phyloP scores from a whole-genome alignment of 2,888 invertebrate species.

The Epirrita christyi region DNA sequence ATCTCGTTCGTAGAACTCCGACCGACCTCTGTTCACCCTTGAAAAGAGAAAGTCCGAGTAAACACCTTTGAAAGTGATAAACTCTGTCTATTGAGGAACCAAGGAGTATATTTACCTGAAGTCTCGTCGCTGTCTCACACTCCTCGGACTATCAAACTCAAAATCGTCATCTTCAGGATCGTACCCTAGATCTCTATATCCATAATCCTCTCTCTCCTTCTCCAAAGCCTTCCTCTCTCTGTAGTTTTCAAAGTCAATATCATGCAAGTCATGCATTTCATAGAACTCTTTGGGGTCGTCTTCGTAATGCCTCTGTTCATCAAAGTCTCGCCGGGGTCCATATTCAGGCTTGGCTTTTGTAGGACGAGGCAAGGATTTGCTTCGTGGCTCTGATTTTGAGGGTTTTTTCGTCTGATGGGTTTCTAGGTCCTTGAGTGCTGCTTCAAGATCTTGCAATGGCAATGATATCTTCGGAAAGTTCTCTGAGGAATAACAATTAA shows the following conservation, averaged over 20 bases:
- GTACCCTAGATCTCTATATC: slow-evolving; percentile 64
- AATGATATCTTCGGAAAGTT: slow-evolving; percentile 77
- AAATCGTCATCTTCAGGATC: slow-evolving; percentile 77
- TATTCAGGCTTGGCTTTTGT: slow-evolving; percentile 62
- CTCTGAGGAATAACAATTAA: slow-evolving; percentile 45
- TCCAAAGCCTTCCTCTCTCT: slow-evolving; percentile 75
- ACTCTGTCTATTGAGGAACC: neutral
- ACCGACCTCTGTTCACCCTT: slow-evolving; percentile 64
- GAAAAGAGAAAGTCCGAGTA: neutral
- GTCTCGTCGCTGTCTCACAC: slow-evolving; percentile 52
- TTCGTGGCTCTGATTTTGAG: slow-evolving; percentile 60
- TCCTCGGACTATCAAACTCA: slow-evolving; percentile 66
- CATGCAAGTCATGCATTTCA: slow-evolving; percentile 75
- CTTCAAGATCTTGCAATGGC: slow-evolving; percentile 74
- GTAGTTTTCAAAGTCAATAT: slow-evolving; percentile 78
- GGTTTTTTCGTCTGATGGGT: slow-evolving; percentile 63
- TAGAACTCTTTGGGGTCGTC: slow-evolving; percentile 70
- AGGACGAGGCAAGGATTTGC: slow-evolving; percentile 74
- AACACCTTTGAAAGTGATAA: neutral
- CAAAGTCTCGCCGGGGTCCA: slow-evolving; percentile 64
- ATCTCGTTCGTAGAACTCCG: slow-evolving; percentile 67
- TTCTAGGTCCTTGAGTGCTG: slow-evolving; percentile 72
- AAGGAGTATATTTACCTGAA: slow-evolving; percentile 45
- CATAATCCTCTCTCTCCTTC: slow-evolving; percentile 59
- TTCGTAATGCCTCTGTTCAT: slow-evolving; percentile 60